Evolutionary conservation across 2,113 vertebrate genomes (phyloP), one percentile per base, ranked within the genome.

Genomic region (Sceloporus undulatus): DNA sequence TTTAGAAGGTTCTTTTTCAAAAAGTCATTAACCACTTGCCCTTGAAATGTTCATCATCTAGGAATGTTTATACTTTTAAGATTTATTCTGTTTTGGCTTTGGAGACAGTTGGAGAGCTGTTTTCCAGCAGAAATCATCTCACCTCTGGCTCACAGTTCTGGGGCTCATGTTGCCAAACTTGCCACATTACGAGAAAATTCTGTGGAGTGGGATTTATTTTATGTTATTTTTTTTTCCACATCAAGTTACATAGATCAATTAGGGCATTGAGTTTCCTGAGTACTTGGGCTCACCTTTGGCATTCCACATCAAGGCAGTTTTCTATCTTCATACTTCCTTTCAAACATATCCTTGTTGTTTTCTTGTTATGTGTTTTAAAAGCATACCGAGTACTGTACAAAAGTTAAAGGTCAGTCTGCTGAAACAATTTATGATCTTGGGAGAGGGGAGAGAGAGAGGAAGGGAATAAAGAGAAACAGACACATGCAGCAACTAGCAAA

Each of bases 221-320:
- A 79, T 86, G 38, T 54, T 79, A 66, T 79, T 77, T 38, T 42
- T 70, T 79, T 86, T 86, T 86, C 85, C 85, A 79, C 21, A n/a
- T 75, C 38, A 34, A 11, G 13, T 4, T 19, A n/a, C 23, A 79
- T 27, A 79, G 52, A 48, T 66, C 42, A 56, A 9, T 48, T 21
- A 21, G 62, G 40, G 65, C 62, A 48, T 10, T 8, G 40, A 34
- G n/a, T 54, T 54, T 52, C 42, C 59, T 38, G 42, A 56, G 13
- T 42, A 38, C 42, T 4, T 62, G 65, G 21, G 23, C 11, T 68
- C 29, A 68, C 48, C n/a, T 68, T 54, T 79, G 66, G 65, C 65
- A 70, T 71, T 79, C 6, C 62, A 86, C 21, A 52, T 23, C 13
- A 25, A 8, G 79, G 66, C 27, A 70, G 10, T 11, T 86, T 86